A percentile compares a stretch with the other conserved stretches of the same genome.
These are phyloP conservation scores for Lepidostoma basale DNA, from an alignment of 1,140 invertebrate species.

Conservation along the genomic window DNA sequence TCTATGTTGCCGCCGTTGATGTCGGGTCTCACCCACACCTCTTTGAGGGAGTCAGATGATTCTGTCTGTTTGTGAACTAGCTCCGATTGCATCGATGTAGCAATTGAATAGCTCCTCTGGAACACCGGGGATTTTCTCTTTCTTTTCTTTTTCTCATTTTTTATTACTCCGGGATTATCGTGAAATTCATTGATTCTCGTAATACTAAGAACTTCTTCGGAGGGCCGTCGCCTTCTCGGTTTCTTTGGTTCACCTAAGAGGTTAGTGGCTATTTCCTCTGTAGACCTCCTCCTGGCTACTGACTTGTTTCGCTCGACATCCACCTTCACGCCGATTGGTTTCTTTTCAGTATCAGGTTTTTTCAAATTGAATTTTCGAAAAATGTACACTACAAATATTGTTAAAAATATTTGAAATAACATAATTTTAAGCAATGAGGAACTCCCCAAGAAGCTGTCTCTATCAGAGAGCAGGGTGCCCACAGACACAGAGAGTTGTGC, in stretches of 20 bases:
- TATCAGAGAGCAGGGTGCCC: conserved; percentile 66
- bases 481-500: conserved; percentile 62
- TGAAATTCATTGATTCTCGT: conserved; percentile 4
- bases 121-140: conserved; percentile 33
- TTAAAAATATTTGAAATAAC: conserved; percentile 53
- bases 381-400: conserved; percentile 54
- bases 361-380: conserved; percentile 49
- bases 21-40: conserved; percentile 48
- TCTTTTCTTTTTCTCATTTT: conserved; percentile 41
- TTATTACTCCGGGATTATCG: conserved; percentile 4
- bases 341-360: conserved; percentile 4
- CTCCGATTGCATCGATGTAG: neutral
- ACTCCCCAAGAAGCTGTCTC: conserved; percentile 61
- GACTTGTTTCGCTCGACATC: neutral
- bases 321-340: neutral
- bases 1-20: conserved; percentile 53
- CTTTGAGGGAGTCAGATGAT: conserved; percentile 36
- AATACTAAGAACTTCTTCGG: conserved; percentile 35
- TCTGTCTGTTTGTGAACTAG: neutral
- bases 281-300: conserved; percentile 33
- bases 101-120: conserved; percentile 38
- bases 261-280: conserved; percentile 12
- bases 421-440: conserved; percentile 62
- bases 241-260: neutral
- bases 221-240: conserved; percentile 25